Evolutionary conservation across 2,888 invertebrate genomes (phyloP).

Genomic region (Lutraria lutraria): DNA sequence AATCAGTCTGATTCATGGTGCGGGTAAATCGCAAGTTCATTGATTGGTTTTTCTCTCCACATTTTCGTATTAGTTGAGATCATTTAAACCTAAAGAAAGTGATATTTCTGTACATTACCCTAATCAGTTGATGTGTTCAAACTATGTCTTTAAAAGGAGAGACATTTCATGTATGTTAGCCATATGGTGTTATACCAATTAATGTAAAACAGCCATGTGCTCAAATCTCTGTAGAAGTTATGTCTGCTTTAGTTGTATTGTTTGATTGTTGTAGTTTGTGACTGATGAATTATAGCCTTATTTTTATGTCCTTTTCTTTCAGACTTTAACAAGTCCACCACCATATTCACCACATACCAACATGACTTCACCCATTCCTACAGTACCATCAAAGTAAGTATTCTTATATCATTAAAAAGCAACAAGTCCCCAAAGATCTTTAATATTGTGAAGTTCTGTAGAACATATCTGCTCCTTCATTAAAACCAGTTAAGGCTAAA

Average conservation of each 20-base stretch:
- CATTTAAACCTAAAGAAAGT: not conserved
- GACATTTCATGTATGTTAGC: not conserved
- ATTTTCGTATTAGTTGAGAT: not conserved
- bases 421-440: no score
- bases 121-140: not conserved
- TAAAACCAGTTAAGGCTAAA: not conserved
- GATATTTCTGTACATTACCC: not conserved
- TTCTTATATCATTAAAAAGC: not conserved
- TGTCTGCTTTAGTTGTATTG: not conserved
- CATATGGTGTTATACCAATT: not conserved
- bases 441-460: not conserved
- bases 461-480: not conserved
- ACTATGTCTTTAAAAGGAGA: not conserved
- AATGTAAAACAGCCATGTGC: not conserved
- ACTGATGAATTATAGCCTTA: not conserved
- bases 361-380: slow-evolving; percentile 80
- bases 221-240: no score
- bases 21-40: not conserved
- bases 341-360: slow-evolving; percentile 81
- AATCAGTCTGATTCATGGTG: not conserved
- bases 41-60: not conserved
- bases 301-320: slow-evolving; percentile 48
- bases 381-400: slow-evolving; percentile 84
- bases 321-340: slow-evolving; percentile 82
- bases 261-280: not conserved